Evolutionary conservation across 2,113 vertebrate genomes (phyloP).

Genomic region (Pelvicachromis taeniatus): DNA sequence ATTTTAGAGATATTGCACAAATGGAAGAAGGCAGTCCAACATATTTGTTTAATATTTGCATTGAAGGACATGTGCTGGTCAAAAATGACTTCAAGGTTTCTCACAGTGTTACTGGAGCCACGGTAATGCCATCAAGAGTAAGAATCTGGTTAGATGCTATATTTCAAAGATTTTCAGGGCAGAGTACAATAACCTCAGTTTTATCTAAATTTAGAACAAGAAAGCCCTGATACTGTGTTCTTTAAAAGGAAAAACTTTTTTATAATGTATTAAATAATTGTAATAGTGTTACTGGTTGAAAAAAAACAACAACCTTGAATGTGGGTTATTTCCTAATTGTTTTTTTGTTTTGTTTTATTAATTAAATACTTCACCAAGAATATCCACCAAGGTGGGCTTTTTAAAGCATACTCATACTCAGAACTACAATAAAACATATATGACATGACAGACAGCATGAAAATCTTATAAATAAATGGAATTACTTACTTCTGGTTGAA

Average conservation of each 20-base stretch:
- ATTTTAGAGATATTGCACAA: too few relatives aligned
- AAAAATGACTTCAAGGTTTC: too few relatives aligned
- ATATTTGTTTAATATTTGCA: too few relatives aligned
- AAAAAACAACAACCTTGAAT: background rate
- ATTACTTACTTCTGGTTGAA: background rate
- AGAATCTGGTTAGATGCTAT: too few relatives aligned
- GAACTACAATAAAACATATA: background rate
- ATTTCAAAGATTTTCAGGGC: too few relatives aligned
- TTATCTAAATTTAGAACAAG: background rate
- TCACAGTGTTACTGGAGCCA: too few relatives aligned
- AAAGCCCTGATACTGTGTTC: rapidly evolving
- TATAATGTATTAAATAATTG: background rate
- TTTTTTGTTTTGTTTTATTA: background rate
- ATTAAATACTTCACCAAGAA: background rate
- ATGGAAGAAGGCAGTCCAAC: too few relatives aligned
- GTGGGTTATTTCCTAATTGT: rapidly evolving
- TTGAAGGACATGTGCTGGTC: too few relatives aligned
- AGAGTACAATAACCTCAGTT: background rate
- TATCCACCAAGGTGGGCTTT: background rate
- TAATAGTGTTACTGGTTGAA: background rate
- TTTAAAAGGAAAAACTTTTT: background rate
- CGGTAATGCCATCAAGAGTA: too few relatives aligned
- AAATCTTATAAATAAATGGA: background rate
- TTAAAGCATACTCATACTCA: background rate
- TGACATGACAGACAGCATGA: rapidly evolving